Base-by-base conservation (phyloP, 2,797 vertebrate species). In the Poeciliopsis turneri region DNA sequence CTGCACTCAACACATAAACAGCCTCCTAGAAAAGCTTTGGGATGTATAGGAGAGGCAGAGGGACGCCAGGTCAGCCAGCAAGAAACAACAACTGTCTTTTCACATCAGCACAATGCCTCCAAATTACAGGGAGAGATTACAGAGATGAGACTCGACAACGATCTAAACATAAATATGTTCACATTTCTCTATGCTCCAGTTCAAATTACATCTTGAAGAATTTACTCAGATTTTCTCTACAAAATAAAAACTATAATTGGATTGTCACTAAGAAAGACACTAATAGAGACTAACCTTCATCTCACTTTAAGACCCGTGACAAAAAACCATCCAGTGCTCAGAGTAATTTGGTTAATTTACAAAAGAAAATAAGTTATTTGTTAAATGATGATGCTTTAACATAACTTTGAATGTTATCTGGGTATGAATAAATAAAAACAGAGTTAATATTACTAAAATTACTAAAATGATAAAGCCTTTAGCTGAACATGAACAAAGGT, bases 1-100 rank as follows among this genome's bases (percentile, higher is more conserved):
- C 92, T 97, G 96, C 96, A 96, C 96, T 97, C 96, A 95, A 96
- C 96, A 97, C 96, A 98, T 97, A 98, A 98, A 98, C 97, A 95
- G 96, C 95, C 96, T 95, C 93, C 94, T 96, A 96, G 96, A 97
- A 97, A 95, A 94, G 78, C 92, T 94, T 94, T 73, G 92, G 94
- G 93, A 94, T 87, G 94, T 95, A 94, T 92, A 94, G 95, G 90
- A 90, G 95, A 93, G 84, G 89, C 79, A 70, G 82, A 84, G 80
- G 88, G 89, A 91, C 77, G 79, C 82, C 87, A 91, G 92, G 93
- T 92, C 87, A 88, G 88, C 84, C 77, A 41, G 83, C 71, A 88
- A 95, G 94, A 92, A 91, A 95, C 96, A 97, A 97, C 96, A 96
- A 95, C 93, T 86, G 92, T 92, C 94, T 95, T 95, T 96, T 95